Evolutionary conservation across 2,113 vertebrate genomes (phyloP).

Genomic region (Pelvicachromis taeniatus): DNA sequence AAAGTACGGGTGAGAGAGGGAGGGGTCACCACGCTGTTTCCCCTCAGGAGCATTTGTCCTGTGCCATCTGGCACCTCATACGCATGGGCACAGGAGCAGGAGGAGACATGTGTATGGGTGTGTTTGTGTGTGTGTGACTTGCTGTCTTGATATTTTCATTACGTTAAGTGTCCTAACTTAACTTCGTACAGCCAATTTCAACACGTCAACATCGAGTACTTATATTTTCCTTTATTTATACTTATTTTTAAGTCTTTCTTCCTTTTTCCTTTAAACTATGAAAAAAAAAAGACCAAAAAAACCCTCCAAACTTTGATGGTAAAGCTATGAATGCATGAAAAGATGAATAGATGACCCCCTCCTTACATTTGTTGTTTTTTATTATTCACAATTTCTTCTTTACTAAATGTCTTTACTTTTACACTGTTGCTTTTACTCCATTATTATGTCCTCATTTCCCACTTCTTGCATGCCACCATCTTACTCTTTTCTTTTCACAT

Average conservation of each 20-base stretch:
- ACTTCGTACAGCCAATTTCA: background rate
- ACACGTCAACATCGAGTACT: background rate
- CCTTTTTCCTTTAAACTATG: background rate
- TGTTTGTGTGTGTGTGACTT: background rate
- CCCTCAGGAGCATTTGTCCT: constrained; percentile 68
- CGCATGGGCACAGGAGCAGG: constrained; percentile 55
- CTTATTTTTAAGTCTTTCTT: background rate
- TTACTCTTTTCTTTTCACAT: background rate
- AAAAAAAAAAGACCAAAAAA: background rate
- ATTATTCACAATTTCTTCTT: background rate
- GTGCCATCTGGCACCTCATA: constrained; percentile 73
- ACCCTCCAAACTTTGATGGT: background rate
- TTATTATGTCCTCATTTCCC: background rate
- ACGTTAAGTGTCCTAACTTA: background rate
- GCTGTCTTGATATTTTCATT: constrained; percentile 22
- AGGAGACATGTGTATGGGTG: constrained; percentile 6
- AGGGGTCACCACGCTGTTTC: constrained; percentile 58
- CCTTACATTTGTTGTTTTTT: background rate
- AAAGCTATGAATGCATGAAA: background rate
- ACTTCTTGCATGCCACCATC: background rate
- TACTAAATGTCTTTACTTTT: background rate
- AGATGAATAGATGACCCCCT: rapidly evolving
- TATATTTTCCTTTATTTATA: background rate
- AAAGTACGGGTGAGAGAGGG: constrained; percentile 60
- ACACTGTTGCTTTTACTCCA: background rate